phyloP scores from a whole-genome alignment of 2,797 vertebrate genomes.

The Eulemur coronatus region DNA sequence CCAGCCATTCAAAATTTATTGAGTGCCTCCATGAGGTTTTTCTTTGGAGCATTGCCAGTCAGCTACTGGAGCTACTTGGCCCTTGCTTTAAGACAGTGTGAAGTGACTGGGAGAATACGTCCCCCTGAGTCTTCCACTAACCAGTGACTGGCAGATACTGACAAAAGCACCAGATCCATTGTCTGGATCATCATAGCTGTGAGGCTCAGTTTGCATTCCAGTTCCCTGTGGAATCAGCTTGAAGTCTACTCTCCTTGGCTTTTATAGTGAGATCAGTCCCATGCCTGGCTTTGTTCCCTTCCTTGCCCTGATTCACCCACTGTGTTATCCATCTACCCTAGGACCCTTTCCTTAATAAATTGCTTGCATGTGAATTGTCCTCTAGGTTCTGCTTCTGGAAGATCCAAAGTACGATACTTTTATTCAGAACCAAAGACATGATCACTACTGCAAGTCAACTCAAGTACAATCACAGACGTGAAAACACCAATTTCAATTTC shows the following conservation, averaged over 20 bases:
- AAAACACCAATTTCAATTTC: not conserved
- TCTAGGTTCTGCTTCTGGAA: not conserved
- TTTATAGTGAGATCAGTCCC: not conserved
- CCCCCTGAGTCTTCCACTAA: not conserved
- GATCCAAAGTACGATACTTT: not conserved
- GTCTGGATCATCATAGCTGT: not conserved
- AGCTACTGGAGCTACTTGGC: not conserved
- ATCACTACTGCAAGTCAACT: not conserved
- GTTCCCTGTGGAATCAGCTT: not conserved
- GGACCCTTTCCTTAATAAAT: not conserved
- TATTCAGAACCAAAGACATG: not conserved
- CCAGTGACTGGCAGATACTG: not conserved
- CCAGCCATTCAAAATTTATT: not conserved
- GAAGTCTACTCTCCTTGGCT: not conserved
- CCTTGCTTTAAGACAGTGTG: not conserved
- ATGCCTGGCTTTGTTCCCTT: not conserved
- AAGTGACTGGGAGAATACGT: not conserved
- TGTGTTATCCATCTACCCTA: not conserved
- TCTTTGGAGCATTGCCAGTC: not conserved
- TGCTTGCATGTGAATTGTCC: not conserved
- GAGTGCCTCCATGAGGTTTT: not conserved
- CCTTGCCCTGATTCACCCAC: not conserved
- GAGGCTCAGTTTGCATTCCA: not conserved
- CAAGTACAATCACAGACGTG: not conserved
- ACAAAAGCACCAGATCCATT: not conserved